Percentiles rank a stretch among this genome's conserved stretches.
Conservation (phyloP, 2,797 vertebrate genomes). For the Balearica regulorum region DNA sequence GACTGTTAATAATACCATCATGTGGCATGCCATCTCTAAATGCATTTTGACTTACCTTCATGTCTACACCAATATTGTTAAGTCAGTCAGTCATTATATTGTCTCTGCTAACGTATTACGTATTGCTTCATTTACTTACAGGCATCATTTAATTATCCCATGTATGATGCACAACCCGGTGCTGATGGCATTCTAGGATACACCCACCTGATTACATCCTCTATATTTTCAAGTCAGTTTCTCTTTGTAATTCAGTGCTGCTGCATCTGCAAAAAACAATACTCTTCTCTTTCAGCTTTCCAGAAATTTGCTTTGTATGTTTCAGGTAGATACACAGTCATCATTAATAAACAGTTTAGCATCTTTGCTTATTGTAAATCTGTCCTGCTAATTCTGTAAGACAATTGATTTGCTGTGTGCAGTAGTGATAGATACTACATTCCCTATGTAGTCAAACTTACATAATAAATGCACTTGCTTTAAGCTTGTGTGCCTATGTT, state of each 20-base stretch:
- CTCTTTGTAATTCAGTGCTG: background rate
- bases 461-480: background rate
- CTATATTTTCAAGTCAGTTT: background rate
- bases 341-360: background rate
- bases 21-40: background rate
- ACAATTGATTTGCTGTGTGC: background rate
- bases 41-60: background rate
- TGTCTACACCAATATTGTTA: background rate
- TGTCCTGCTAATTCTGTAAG: background rate
- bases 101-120: background rate
- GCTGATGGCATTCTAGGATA: background rate
- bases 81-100: background rate
- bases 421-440: background rate
- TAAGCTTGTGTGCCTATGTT: background rate
- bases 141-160: background rate
- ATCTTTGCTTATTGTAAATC: background rate
- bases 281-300: background rate
- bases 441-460: background rate
- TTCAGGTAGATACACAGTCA: background rate
- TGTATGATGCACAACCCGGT: background rate
- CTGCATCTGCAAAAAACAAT: background rate
- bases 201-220: background rate
- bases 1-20: background rate
- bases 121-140: conserved; percentile 13
- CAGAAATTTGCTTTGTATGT: background rate